phyloP scores from a whole-genome alignment of 2,113 vertebrate species.

The Casuarius casuarius region DNA sequence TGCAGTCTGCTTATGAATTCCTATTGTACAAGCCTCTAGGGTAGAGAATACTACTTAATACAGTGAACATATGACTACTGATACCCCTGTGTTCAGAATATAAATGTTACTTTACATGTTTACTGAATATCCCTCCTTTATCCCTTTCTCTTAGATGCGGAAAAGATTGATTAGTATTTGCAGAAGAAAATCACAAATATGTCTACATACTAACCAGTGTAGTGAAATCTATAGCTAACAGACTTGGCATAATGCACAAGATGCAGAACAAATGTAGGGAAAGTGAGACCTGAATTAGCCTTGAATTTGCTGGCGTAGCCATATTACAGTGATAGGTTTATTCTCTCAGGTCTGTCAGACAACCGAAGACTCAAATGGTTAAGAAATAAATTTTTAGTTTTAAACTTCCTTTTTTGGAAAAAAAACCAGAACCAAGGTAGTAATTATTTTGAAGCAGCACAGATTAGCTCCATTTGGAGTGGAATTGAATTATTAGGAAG shows the following conservation, averaged over 20 bases:
- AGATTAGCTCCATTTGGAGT: background rate
- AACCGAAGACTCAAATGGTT: background rate
- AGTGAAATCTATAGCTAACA: background rate
- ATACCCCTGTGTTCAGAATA: background rate
- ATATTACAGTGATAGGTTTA: background rate
- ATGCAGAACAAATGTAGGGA: background rate
- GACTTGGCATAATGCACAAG: background rate
- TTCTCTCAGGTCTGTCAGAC: background rate
- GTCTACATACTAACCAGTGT: background rate
- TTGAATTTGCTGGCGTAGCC: background rate
- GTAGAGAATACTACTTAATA: background rate
- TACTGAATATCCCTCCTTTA: background rate
- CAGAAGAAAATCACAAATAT: background rate
- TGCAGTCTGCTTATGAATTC: accelerated
- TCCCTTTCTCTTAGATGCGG: background rate
- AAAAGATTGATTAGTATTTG: background rate
- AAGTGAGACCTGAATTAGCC: background rate
- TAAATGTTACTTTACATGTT: background rate
- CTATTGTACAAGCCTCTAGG: background rate
- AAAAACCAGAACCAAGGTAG: background rate
- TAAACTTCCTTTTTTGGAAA: background rate
- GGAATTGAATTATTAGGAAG: background rate
- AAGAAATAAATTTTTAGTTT: background rate
- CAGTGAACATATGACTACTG: background rate
- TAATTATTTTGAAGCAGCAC: background rate